These are phyloP conservation scores for Aplodontia rufa DNA, from an alignment of 2,113 vertebrate genomes.

Conservation along the genomic window DNA sequence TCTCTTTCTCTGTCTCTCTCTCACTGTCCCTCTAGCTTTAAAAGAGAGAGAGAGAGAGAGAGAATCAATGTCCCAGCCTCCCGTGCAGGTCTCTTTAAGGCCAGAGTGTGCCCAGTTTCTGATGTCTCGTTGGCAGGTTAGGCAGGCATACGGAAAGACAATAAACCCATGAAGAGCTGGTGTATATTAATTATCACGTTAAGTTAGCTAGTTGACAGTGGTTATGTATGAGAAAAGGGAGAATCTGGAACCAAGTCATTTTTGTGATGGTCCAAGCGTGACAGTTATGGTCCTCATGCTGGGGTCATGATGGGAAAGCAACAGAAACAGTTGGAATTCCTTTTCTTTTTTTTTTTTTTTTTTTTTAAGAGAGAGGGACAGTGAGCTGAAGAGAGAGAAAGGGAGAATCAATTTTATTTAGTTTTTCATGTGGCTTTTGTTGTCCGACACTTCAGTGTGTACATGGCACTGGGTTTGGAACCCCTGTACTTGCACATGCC, in stretches of 20 bases:
- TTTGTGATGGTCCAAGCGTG: not conserved
- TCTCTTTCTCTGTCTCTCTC: too few relatives aligned
- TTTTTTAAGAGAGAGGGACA: too few relatives aligned
- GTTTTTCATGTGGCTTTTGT: too few relatives aligned
- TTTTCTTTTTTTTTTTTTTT: not conserved
- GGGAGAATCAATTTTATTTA: too few relatives aligned
- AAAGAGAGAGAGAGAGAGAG: too few relatives aligned
- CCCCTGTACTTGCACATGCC: too few relatives aligned
- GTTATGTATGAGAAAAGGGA: not conserved
- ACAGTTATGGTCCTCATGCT: not conserved
- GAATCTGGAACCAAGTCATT: not conserved
- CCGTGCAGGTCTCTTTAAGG: not conserved
- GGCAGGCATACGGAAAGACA: not conserved
- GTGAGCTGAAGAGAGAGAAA: too few relatives aligned
- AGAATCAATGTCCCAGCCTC: too few relatives aligned
- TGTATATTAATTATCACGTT: not conserved
- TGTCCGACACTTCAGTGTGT: too few relatives aligned
- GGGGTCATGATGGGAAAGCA: not conserved
- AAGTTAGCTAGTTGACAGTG: not conserved
- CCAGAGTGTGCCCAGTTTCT: not conserved
- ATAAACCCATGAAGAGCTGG: not conserved
- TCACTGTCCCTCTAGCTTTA: too few relatives aligned
- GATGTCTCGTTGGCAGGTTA: not conserved
- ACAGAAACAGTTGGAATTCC: not conserved
- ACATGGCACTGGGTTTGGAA: too few relatives aligned